Conservation (phyloP, 2,888 invertebrate species). For the Caenorhabditis panamensis region DNA sequence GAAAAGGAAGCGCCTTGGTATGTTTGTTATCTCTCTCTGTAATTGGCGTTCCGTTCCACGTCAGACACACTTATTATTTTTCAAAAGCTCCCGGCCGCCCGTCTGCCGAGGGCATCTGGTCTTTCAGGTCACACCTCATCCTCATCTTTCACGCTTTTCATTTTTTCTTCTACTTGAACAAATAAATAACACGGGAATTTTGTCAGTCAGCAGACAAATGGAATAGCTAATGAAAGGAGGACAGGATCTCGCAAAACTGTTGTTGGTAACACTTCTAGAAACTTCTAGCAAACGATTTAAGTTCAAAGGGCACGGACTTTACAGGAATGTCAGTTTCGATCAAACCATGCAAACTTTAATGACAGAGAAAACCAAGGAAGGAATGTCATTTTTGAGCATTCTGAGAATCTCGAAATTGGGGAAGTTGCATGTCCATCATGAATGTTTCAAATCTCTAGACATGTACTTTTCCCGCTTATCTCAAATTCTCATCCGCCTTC, state of each 20-base stretch:
- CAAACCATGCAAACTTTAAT: too few relatives aligned
- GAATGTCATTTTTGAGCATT: not conserved
- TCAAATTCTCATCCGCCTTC: not conserved
- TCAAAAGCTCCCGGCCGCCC: not conserved
- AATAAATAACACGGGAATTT: not conserved
- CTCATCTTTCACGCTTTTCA: not conserved
- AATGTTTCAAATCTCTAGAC: slow-evolving; percentile 5
- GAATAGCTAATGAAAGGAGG: too few relatives aligned
- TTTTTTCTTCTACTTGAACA: not conserved
- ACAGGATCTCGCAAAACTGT: not conserved
- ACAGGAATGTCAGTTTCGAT: too few relatives aligned
- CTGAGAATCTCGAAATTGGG: not conserved
- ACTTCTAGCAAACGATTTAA: not conserved
- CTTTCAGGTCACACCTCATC: not conserved
- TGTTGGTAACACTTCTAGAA: not conserved
- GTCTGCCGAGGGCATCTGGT: not conserved
- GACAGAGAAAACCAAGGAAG: not conserved
- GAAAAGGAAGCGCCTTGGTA: not conserved
- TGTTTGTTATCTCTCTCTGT: not conserved
- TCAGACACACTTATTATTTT: slow-evolving; percentile 1
- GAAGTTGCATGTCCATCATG: not conserved
- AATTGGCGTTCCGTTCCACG: slow-evolving; percentile 6
- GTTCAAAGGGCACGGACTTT: too few relatives aligned
- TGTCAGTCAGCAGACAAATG: too few relatives aligned
- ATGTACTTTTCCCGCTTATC: not conserved